Evolutionary conservation across 1,140 invertebrate species (phyloP), one percentile per base, ranked within the genome.

Genomic region (Globodera ellingtonae): DNA sequence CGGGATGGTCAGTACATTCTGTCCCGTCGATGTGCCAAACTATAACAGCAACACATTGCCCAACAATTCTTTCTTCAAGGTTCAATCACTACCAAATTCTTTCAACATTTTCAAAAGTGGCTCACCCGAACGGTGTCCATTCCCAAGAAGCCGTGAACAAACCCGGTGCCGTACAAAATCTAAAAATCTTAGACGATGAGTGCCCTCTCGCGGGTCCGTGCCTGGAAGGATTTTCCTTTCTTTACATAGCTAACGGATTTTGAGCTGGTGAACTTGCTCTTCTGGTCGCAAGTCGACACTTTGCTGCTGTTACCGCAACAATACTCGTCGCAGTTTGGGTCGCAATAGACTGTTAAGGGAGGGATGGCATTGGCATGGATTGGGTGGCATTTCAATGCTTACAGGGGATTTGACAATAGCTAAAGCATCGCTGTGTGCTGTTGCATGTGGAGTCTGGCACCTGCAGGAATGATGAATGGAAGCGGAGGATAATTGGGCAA

Each of bases 371-470:
- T 10, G 44, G 66, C n/a, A 44, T 15, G 1, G 66, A 6, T 8
- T 18, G 66, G 35, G 7, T 67, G 59, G 35, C 67, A 8, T 70
- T 8, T 47, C 21, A 56, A 35, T 78, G 48, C 65, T 44, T 56
- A 75, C 78, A 48, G 47, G 71, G 46, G 24, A 50, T 75, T 72
- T 79, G 47, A 59, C 78, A 79, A 46, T 18, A 44, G 10, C 10
- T 35, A 50, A 73, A 59, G 21, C 79, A 80, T n/a, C 48, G 50
- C 35, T 72, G 62, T 8, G 48, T 75, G 24, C 1, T 24, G 46
- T 75, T 75, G 56, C 79, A 80, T 21, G 48, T 80, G 13, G 52
- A 50, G 52, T 80, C 79, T 44, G 71, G n/a, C 69, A 80, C 76
- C 72, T 65, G 35, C 13, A 7, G 62, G 24, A 52, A 46, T 9